Base-by-base conservation (phyloP, 2,797 vertebrate genomes). In the Sebastes taczanowskii region DNA sequence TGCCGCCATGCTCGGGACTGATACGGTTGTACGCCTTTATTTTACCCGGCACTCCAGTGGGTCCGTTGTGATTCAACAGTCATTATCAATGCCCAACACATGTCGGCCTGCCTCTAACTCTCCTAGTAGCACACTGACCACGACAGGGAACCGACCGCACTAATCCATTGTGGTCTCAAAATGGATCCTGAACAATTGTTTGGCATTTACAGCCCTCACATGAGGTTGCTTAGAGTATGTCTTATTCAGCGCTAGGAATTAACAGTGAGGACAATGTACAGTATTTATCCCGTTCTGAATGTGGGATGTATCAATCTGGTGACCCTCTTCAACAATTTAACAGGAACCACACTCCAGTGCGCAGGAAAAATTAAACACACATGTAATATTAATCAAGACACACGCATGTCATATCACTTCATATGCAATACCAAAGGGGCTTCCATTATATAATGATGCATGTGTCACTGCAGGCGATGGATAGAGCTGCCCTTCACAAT, bases 41-140 rank as follows among this genome's bases (percentile, higher is more conserved):
- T 91, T 84, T 72, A 84, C 70, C 74, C 86, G 7, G 64, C 86
- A 80, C 88, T 91, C 82, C 84, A 88, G 83, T 87, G 86, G 88
- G 85, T 82, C 85, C 58, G 29, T 81, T 79, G 86, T 84, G 87
- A 90, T 91, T 92, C 89, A 80, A 52, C 83, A 88, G 88, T 91
- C 91, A 94, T 95, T 94, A 95, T 95, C 94, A 93, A 92, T 80
- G 86, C 84, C 85, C 83, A 90, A 90, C 93, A 95, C 92, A 94
- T 93, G 93, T 93, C 82, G 18, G 91, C 82, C 83, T 84, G 89
- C 81, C 86, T 90, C 86, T 85, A 58, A 90, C 82, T 86, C 91
- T 89, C 84, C 86, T 88, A 70, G 86, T 89, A 89, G 90, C 92
- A 88, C 90, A 89, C 88, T 92, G 92, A 93, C 93, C 93, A 93